Base-by-base conservation (phyloP, 2,888 invertebrate species). In the Cecidostiba fungosa region DNA sequence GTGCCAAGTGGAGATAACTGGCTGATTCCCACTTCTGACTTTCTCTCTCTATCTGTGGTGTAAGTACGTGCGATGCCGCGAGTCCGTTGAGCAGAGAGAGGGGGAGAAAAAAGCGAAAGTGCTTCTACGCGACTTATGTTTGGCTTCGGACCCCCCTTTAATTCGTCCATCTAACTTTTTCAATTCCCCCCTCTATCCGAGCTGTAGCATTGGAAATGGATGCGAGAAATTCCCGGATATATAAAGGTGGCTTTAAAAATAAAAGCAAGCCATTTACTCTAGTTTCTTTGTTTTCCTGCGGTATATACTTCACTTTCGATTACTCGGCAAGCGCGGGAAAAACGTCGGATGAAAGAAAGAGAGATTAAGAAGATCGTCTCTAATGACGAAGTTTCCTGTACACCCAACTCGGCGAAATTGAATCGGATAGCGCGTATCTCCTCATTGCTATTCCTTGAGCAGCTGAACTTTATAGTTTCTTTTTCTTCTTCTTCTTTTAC, bases 131-230 rank as follows among this genome's bases (percentile, higher is more conserved):
- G 23, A 43, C 14, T 73, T 43, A 43, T 73, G 10, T 47, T 73
- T 43, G n/a, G 73, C 43, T 73, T 73, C 39, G 16, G 23, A 10
- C 8, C 4, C 72, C 39, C 32, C 26, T 19, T 76, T 54, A 54
- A 36, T 72, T 59, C 39, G 72, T 1, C 32, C 39, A 72, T 39
- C 19, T 29, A 76, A 76, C 74, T 76, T 54, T 76, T 76, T 76
- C 74, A 76, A 76, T 50, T 76, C 32, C n/a, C 29, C 23, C 29
- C 4, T 50, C 19, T 14, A 8, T 47, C 3, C 1, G n/a, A 1
- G 3, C n/a, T n/a, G n/a, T n/a, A n/a, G n/a, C 73, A 39, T 73
- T 23, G 59, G 59, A 59, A 59, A 59, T 59, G 59, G 59, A 59
- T 59, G 59, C 23, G 23, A 23, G 59, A 0, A 59, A 59, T 59